Conservation (phyloP, 2,888 invertebrate genomes). For the Lottia scabra region DNA sequence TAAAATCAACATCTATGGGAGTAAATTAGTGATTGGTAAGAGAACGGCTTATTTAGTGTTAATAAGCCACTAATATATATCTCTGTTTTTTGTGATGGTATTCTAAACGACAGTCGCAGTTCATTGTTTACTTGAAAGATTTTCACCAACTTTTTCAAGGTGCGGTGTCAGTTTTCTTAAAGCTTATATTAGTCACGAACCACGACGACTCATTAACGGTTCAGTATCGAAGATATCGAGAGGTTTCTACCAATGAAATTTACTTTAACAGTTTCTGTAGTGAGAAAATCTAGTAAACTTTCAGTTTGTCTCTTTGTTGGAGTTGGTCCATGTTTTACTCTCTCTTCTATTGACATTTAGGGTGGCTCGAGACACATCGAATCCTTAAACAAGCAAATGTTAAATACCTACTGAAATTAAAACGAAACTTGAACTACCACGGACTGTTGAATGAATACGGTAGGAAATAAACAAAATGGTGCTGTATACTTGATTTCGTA, state of each 20-base stretch:
- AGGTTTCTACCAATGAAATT: too few species aligned
- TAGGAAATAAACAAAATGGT: too few species aligned
- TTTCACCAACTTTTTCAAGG: neutral
- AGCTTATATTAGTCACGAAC: slow-evolving; percentile 2
- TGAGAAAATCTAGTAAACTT: neutral
- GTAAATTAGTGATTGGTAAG: too few species aligned
- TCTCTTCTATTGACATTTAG: slow-evolving; percentile 26
- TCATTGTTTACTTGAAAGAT: too few species aligned
- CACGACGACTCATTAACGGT: neutral
- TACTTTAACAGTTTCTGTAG: neutral
- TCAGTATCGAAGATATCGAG: too few species aligned
- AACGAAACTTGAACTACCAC: neutral
- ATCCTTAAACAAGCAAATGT: slow-evolving; percentile 28
- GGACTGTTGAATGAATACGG: too few species aligned
- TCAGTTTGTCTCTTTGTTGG: neutral
- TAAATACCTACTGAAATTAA: slow-evolving; percentile 32
- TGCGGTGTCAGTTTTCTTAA: neutral
- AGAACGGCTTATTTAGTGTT: too few species aligned
- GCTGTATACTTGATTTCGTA: too few species aligned
- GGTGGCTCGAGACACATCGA: slow-evolving; percentile 19
- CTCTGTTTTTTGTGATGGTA: too few species aligned
- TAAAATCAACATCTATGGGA: too few species aligned
- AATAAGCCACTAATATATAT: too few species aligned
- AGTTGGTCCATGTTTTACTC: slow-evolving; percentile 4
- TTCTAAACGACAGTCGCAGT: too few species aligned